Evolutionary conservation across 2,113 vertebrate species (phyloP).

Genomic region (Arothron firmamentum): DNA sequence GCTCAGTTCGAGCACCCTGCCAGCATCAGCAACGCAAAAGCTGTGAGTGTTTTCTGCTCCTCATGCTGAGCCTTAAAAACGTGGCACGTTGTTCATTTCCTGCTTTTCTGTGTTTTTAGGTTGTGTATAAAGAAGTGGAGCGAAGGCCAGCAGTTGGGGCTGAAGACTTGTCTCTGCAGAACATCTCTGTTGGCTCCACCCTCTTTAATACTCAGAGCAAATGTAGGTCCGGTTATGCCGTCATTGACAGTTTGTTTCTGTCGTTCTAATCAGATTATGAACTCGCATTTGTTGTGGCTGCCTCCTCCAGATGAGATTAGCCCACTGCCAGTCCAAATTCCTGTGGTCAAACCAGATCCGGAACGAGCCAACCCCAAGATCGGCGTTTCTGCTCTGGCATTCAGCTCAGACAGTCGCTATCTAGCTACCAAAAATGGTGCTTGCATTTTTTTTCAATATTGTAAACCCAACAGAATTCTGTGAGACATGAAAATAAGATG

Average conservation of each 20-base stretch:
- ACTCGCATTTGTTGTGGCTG: conserved; percentile 7
- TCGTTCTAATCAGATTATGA: not conserved
- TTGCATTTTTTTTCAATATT: not conserved
- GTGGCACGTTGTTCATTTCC: not conserved
- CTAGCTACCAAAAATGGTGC: conserved; percentile 90
- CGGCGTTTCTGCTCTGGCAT: conserved; percentile 85
- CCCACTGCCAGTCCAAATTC: conserved; percentile 78
- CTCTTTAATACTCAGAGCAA: conserved; percentile 83
- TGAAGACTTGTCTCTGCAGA: conserved; percentile 76
- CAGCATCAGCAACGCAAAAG: conserved; percentile 73
- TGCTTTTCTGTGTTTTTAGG: conserved; percentile 66
- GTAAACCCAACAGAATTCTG: not conserved
- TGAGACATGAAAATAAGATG: too few species aligned
- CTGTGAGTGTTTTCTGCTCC: conserved; percentile 71
- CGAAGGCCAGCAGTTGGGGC: conserved; percentile 67
- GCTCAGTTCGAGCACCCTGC: conserved; percentile 83
- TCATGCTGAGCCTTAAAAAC: not conserved
- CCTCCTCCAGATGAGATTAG: conserved; percentile 81
- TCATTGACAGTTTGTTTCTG: not conserved
- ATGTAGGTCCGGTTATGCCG: conserved; percentile 74
- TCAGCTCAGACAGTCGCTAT: conserved; percentile 90
- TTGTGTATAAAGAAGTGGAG: conserved; percentile 90
- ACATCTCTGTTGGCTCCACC: conserved; percentile 62
- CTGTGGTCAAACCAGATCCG: conserved; percentile 80
- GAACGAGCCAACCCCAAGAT: conserved; percentile 94